phyloP scores from a whole-genome alignment of 2,888 invertebrate species.

The Netelia virgata region DNA sequence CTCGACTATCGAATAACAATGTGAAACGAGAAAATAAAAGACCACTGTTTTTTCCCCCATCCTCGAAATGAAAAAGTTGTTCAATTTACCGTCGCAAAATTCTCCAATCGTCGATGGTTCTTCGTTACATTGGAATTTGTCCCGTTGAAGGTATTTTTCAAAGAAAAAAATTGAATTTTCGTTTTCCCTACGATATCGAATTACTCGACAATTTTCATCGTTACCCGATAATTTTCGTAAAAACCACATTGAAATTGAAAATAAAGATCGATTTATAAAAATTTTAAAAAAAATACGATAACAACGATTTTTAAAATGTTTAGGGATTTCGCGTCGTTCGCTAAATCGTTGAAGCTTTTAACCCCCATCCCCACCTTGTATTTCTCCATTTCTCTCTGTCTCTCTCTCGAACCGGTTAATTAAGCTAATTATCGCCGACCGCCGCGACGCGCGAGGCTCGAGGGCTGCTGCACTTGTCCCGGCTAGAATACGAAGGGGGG shows the following conservation, averaged over 20 bases:
- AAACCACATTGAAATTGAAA: background rate
- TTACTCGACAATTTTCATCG: no score
- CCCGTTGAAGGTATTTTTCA: no score
- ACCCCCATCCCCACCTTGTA: constrained; percentile 63
- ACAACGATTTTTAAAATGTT: background rate
- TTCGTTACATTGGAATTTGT: no score
- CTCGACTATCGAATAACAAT: constrained; percentile 6
- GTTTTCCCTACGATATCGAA: no score
- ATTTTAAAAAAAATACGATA: background rate
- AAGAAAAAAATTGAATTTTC: no score
- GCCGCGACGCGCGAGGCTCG: constrained; percentile 66
- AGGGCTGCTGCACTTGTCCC: constrained; percentile 40
- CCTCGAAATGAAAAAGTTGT: background rate
- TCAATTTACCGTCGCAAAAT: background rate
- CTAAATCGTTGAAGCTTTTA: constrained; percentile 73
- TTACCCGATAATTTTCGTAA: background rate
- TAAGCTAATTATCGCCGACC: constrained; percentile 71
- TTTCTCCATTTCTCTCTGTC: constrained; percentile 31
- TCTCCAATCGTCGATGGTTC: no score
- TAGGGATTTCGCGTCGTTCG: constrained; percentile 49
- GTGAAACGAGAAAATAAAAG: constrained; percentile 23
- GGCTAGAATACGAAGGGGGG: constrained; percentile 12
- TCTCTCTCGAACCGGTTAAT: constrained; percentile 62
- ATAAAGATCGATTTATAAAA: background rate
- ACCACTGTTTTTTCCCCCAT: background rate